Conservation (phyloP, 2,113 vertebrate species). For the Ovis canadensis region DNA sequence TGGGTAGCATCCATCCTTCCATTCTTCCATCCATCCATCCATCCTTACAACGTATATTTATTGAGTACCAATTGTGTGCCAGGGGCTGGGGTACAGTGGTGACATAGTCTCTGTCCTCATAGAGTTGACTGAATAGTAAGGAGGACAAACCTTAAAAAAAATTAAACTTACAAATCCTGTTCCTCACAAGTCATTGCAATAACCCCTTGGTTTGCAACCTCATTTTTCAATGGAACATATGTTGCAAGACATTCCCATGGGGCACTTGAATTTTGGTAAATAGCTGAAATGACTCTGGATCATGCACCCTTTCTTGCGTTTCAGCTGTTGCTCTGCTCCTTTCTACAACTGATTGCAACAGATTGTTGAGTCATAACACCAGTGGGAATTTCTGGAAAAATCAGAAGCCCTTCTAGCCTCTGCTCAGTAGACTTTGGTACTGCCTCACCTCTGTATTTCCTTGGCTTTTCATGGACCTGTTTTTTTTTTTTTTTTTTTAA, state of each 20-base stretch:
- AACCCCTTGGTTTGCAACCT: neutral
- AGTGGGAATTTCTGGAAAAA: slow-evolving; percentile 33
- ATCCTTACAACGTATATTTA: slow-evolving; percentile 49
- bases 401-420: neutral
- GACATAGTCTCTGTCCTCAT: neutral
- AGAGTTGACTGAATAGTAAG: neutral
- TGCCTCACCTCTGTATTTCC: neutral
- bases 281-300: neutral
- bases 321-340: neutral
- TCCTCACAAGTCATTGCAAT: slow-evolving; percentile 14
- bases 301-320: neutral
- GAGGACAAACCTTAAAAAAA: neutral
- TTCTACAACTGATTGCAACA: slow-evolving; percentile 11
- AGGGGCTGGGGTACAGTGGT: neutral
- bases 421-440: neutral
- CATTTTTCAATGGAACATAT: slow-evolving; percentile 39
- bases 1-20: neutral
- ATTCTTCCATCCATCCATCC: neutral
- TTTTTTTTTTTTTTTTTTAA: slow-evolving; percentile 41
- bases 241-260: slow-evolving; percentile 48
- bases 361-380: slow-evolving; percentile 16
- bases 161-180: neutral
- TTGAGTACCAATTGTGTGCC: slow-evolving; percentile 9
- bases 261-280: slow-evolving; percentile 29
- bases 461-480: neutral